Evolutionary conservation across 2,888 invertebrate genomes (phyloP).

Genomic region (Stramonita haemastoma): DNA sequence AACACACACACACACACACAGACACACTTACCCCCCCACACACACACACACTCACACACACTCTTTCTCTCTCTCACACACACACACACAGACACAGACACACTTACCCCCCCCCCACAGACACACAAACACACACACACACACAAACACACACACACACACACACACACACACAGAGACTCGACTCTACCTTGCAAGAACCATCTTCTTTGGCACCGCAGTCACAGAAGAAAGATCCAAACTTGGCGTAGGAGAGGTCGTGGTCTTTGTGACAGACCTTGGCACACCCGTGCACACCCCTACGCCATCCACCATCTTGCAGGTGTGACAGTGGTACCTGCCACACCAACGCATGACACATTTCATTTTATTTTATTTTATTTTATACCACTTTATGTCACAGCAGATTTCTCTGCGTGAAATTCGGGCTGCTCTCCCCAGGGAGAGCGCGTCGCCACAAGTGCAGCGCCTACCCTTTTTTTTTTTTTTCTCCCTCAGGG

Average conservation of each 20-base stretch:
- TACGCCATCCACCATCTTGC: constrained; percentile 98
- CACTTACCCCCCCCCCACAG: neutral
- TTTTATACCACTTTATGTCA: too few relatives aligned
- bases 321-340: constrained; percentile 99
- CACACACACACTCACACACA: too few relatives aligned
- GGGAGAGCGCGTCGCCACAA: too few relatives aligned
- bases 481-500: too few relatives aligned
- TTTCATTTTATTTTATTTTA: too few relatives aligned
- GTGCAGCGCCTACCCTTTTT: too few relatives aligned
- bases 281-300: constrained; percentile 98
- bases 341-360: too few relatives aligned
- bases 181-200: constrained; percentile 70
- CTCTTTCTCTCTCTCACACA: neutral
- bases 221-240: constrained; percentile 99
- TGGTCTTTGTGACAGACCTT: constrained; percentile 97
- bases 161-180: constrained; percentile 9
- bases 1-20: too few relatives aligned
- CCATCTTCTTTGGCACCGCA: constrained; percentile 93
- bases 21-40: too few relatives aligned
- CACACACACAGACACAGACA: neutral
- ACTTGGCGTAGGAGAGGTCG: constrained; percentile 96
- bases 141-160: neutral
- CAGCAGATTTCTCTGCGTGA: too few relatives aligned
- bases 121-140: neutral
- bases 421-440: too few relatives aligned